phyloP scores from a whole-genome alignment of 2,888 invertebrate species.

The Tetrapedia diversipes region DNA sequence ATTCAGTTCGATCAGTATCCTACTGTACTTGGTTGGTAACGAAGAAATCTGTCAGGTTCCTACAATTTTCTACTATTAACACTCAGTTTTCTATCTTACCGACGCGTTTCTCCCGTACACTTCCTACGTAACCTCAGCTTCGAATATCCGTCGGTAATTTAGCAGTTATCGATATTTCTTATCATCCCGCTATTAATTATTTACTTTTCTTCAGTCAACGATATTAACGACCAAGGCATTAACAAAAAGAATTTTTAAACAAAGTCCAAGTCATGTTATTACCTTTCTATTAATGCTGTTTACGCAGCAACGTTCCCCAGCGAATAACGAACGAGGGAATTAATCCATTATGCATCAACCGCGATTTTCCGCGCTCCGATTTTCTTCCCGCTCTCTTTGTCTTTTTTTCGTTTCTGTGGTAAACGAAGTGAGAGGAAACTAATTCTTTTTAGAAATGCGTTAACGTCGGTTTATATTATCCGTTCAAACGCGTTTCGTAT shows the following conservation, averaged over 20 bases:
- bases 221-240: neutral
- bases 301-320: too few relatives aligned
- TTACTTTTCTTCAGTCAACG: too few relatives aligned
- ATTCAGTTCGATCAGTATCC: neutral
- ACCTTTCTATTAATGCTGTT: too few relatives aligned
- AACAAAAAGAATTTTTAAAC: neutral
- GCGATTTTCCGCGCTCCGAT: constrained; percentile 44
- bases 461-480: too few relatives aligned
- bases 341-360: constrained; percentile 42
- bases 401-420: constrained; percentile 36
- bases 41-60: constrained; percentile 30
- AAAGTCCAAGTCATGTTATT: neutral
- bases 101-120: constrained; percentile 15
- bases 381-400: neutral
- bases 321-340: constrained; percentile 35
- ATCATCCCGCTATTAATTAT: neutral
- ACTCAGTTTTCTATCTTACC: constrained; percentile 33
- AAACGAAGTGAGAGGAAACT: constrained; percentile 25
- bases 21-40: neutral
- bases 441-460: too few relatives aligned
- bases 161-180: constrained; percentile 9
- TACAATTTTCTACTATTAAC: neutral
- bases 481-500: too few relatives aligned
- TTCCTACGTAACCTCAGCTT: neutral
- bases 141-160: constrained; percentile 40